Base-by-base conservation (phyloP, 2,113 vertebrate species). In the Archilochus colubris region DNA sequence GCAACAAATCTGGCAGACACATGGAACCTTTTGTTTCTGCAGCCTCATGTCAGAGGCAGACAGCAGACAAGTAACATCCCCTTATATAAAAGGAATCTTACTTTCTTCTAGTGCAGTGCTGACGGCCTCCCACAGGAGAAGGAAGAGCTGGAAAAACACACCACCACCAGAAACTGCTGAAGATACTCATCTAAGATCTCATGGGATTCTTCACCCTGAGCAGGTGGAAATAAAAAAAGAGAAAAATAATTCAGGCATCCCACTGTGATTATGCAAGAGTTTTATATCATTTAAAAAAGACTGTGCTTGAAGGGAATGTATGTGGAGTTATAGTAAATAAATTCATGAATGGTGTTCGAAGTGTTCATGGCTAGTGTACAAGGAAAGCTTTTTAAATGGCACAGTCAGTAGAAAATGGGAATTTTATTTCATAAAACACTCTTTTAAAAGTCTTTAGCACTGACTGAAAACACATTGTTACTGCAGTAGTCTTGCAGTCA, bases 201-300 rank as follows among this genome's bases (percentile, higher is more conserved):
- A 69, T 24, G 5, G 27, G 24, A 20, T 53, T 66, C 19, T 43
- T 79, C 61, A 22, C n/a, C 7, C 19, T 58, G 36, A 69, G 74
- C 6, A 62, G 19, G 5, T 27, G 24, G 59, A 82, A 83, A n/a
- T 24, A 53, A 40, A 8, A 62, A 67, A 86, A 2, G 11, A 74
- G 74, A 73, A 76, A 48, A 48, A 48, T 19, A 48, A 48, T 17
- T 12, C 23, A 22, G 27, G 6, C 43, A 77, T 78, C 82, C 38
- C 1, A 14, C 28, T 48, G 54, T n/a, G 61, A 73, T 75, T 91
- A 84, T 85, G 51, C 38, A 77, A 59, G 40, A 33, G 83, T 88
- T 88, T 88, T 33, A 30, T 80, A n/a, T 93, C 82, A 93, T 86
- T 93, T 12, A 82, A 74, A 89, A 96, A 91, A 87, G 46, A 58